Base-by-base conservation (phyloP, 2,113 vertebrate species). In the Taxidea taxus region DNA sequence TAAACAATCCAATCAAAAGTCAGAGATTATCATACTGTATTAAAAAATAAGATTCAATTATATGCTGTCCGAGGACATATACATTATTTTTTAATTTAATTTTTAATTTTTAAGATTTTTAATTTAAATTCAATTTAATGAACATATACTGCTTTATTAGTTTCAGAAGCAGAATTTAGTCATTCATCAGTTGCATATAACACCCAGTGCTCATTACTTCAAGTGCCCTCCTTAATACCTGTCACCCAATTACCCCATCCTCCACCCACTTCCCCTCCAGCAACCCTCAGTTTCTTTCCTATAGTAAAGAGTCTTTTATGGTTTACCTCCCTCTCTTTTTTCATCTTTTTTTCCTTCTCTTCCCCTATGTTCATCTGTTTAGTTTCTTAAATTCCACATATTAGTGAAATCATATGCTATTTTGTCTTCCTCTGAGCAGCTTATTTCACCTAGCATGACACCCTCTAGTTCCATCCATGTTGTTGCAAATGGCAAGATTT, bases 31-130 rank as follows among this genome's bases (percentile, higher is more conserved):
- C 77, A 93, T 23, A 64, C 34, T 78, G 7, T 60, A 44, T 72
- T 87, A 87, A 84, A 87, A 78, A 94, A 62, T 47, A 91, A 82
- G 23, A 75, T 87, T 90, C 16, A 90, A 82, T 56, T 82, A 77
- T 60, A 87, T 81, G 27, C 49, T 83, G 3, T 54, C 29, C 54
- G 47, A 77, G 74, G 68, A 60, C 14, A 91, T 27, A 37, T 25
- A 37, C 7, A 83, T 77, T 82, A 91, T 66, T 7, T 66, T 25
- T 66, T 6, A 64, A 62, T n/a, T n/a, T 34, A 34, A 34, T 34
- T 66, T 64, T 64, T 64, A 7, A 66, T 34, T 64, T 10, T 58
- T 9, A 68, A 68, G n/a, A 18, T 66, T 66, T 66, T 34, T 66
- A 9, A 68, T 68, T 68, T 68, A 68, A 68, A n/a, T 9, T 68